Conservation (phyloP, 2,888 invertebrate species). For the Athalia circularis region DNA sequence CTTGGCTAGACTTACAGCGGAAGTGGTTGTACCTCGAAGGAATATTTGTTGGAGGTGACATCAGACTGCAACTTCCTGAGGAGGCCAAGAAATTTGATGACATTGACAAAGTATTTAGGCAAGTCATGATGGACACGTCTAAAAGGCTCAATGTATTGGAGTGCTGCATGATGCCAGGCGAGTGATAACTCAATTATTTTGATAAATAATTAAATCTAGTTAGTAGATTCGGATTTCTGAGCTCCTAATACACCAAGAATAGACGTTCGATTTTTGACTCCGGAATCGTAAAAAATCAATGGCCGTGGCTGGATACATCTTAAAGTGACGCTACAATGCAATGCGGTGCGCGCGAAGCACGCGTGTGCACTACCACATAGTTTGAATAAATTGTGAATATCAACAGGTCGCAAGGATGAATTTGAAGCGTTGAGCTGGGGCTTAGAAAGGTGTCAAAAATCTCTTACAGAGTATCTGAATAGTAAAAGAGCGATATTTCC, state of each 20-base stretch:
- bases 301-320: too few species aligned
- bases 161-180: constrained; percentile 81
- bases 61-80: constrained; percentile 89
- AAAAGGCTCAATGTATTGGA: constrained; percentile 87
- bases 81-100: constrained; percentile 94
- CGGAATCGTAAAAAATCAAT: too few species aligned
- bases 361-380: neutral
- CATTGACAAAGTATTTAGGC: constrained; percentile 87
- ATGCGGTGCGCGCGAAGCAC: too few species aligned
- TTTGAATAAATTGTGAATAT: neutral
- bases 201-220: too few species aligned
- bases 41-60: constrained; percentile 93
- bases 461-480: constrained; percentile 92
- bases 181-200: too few species aligned
- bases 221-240: too few species aligned
- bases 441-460: constrained; percentile 93
- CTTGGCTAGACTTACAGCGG: constrained; percentile 90
- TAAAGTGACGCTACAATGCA: too few species aligned
- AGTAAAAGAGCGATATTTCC: constrained; percentile 92
- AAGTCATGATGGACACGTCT: constrained; percentile 90
- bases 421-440: constrained; percentile 84
- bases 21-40: constrained; percentile 96
- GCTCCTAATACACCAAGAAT: too few species aligned
- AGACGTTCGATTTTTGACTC: too few species aligned
- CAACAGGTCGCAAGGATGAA: constrained; percentile 82